Conservation (phyloP, 37 sponge, comb jelly and placozoan species). For the Crambe crambe region DNA sequence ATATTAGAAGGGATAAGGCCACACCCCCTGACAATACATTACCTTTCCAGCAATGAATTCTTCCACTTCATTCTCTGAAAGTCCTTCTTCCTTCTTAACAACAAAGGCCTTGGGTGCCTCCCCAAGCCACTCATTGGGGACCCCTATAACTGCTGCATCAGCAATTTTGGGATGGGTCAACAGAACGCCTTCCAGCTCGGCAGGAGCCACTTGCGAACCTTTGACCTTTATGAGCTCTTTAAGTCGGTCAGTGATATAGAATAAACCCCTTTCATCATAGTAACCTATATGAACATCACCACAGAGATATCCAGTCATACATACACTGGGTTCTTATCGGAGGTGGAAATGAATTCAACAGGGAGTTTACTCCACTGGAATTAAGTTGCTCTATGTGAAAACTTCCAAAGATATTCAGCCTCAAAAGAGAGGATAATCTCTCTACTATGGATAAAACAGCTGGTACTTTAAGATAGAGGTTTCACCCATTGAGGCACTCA, state of each 20-base stretch:
- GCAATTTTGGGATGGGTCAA: slow-evolving; percentile 75
- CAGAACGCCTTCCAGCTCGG: slow-evolving; percentile 86
- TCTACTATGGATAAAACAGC: too few relatives aligned
- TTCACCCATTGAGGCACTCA: too few relatives aligned
- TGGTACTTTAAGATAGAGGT: too few relatives aligned
- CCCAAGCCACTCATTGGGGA: slow-evolving; percentile 80
- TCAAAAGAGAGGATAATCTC: too few relatives aligned
- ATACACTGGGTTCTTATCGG: too few relatives aligned
- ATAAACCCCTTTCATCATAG: slow-evolving; percentile 75
- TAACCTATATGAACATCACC: slow-evolving; percentile 72
- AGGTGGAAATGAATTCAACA: too few relatives aligned
- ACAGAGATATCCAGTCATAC: too few relatives aligned
- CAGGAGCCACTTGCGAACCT: slow-evolving; percentile 92
- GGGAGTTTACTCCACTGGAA: too few relatives aligned
- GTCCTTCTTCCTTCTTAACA: slow-evolving; percentile 50
- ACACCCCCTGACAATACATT: not conserved
- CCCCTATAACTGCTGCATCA: slow-evolving; percentile 86
- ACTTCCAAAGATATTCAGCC: too few relatives aligned
- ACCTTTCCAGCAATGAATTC: slow-evolving; percentile 56
- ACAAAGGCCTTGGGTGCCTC: slow-evolving; percentile 92
- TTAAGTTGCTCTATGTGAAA: too few relatives aligned
- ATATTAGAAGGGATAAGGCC: not conserved
- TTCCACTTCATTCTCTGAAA: slow-evolving; percentile 65
- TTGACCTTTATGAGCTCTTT: slow-evolving; percentile 96
- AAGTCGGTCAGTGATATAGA: slow-evolving; percentile 88